Percentiles rank a stretch among this genome's conserved stretches.
Conservation (phyloP, 2,113 vertebrate genomes). For the Clarias magur region DNA sequence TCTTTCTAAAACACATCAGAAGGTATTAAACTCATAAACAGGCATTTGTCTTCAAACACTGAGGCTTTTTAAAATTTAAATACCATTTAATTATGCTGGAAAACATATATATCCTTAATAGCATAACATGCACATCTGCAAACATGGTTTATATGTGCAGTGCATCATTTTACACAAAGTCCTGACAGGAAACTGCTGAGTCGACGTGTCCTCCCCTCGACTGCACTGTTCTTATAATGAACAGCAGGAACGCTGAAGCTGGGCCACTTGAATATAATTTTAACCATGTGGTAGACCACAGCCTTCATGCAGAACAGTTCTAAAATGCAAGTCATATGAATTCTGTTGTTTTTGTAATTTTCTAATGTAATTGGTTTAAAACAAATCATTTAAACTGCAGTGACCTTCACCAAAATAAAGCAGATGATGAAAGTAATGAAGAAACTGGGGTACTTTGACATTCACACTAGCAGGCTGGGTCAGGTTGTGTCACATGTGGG, state of each 20-base stretch:
- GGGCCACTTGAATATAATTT: not conserved
- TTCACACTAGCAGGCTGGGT: not conserved
- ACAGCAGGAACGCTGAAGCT: slow-evolving; percentile 3
- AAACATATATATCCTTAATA: not conserved
- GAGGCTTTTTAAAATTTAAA: not conserved
- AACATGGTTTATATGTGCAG: not conserved
- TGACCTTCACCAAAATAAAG: not conserved
- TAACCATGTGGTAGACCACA: not conserved
- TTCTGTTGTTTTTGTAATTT: not conserved
- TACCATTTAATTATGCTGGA: not conserved
- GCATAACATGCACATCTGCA: not conserved
- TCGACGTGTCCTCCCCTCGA: not conserved
- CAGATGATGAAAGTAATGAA: not conserved
- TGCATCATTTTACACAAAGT: not conserved
- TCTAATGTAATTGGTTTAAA: not conserved
- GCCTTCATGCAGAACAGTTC: not conserved
- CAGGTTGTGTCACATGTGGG: not conserved
- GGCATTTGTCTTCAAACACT: not conserved
- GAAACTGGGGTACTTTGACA: not conserved
- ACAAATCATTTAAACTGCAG: not conserved
- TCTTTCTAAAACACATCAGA: not conserved
- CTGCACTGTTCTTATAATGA: not conserved
- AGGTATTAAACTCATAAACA: not conserved
- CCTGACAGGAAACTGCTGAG: not conserved
- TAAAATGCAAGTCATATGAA: not conserved